These are phyloP conservation scores for Tenthredo livida DNA, from an alignment of 2,888 invertebrate genomes.

Conservation along the genomic window DNA sequence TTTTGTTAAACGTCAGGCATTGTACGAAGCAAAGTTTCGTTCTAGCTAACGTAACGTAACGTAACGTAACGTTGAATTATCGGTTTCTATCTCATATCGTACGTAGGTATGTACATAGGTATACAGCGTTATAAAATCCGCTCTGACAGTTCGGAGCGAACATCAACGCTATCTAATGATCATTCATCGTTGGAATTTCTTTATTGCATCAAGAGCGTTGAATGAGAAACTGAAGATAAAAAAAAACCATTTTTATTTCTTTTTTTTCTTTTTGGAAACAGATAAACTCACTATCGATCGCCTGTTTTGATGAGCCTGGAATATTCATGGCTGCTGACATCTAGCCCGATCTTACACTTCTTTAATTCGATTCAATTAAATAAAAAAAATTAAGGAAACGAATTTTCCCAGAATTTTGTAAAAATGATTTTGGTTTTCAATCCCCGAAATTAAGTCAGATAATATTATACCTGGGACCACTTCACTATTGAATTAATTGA, in stretches of 20 bases:
- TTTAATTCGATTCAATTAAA: not conserved
- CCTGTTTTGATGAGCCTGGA: conserved; percentile 71
- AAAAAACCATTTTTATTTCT: not conserved
- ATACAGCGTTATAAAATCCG: not conserved
- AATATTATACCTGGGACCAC: not conserved
- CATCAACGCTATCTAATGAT: not conserved
- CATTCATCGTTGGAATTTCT: not conserved
- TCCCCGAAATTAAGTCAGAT: not conserved
- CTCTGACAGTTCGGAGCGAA: not conserved
- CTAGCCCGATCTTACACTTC: not conserved
- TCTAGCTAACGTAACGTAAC: conserved; percentile 1
- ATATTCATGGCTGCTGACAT: conserved; percentile 58
- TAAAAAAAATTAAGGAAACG: not conserved
- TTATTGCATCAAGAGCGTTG: not conserved
- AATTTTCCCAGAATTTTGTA: too few species aligned
- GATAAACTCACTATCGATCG: conserved; percentile 66
- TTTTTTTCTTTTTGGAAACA: not conserved
- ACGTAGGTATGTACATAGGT: not conserved
- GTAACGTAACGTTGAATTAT: conserved; percentile 30
- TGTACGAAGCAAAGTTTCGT: not conserved
- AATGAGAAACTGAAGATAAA: not conserved
- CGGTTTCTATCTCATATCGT: not conserved
- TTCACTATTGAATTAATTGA: not conserved
- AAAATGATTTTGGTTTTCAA: not conserved
- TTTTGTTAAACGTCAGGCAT: conserved; percentile 34